Conservation (phyloP, 1,140 invertebrate genomes). For the Tenebrio molitor region DNA sequence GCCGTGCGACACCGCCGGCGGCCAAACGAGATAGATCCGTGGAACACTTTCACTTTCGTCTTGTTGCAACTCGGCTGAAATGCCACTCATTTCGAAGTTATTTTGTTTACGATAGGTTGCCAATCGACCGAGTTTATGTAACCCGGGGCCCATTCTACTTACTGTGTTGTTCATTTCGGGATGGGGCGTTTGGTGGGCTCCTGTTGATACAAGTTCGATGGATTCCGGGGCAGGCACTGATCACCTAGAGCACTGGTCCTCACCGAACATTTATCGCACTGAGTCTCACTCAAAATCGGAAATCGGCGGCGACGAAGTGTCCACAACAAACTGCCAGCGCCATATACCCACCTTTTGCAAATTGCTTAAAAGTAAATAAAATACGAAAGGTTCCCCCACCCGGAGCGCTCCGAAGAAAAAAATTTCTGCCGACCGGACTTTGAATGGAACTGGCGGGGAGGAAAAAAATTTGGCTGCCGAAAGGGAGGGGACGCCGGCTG, state of each 20-base stretch:
- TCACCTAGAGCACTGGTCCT: slow-evolving; percentile 29
- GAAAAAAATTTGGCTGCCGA: not conserved
- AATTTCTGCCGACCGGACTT: slow-evolving; percentile 4
- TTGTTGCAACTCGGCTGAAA: slow-evolving; percentile 14
- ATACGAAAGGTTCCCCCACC: slow-evolving; percentile 36
- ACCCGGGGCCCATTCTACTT: slow-evolving; percentile 3
- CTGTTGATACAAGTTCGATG: no score
- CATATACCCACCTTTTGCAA: slow-evolving; percentile 33
- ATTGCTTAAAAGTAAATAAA: slow-evolving; percentile 40
- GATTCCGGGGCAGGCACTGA: slow-evolving; percentile 1
- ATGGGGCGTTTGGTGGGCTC: slow-evolving; percentile 3
- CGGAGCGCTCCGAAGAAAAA: not conserved
- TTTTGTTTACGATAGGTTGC: slow-evolving; percentile 33
- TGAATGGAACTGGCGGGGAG: not conserved
- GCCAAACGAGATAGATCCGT: slow-evolving; percentile 28
- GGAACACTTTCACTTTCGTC: slow-evolving; percentile 38
- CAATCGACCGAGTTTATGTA: slow-evolving; percentile 37
- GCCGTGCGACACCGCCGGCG: not conserved
- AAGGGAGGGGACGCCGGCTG: slow-evolving; percentile 1
- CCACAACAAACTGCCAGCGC: slow-evolving; percentile 25
- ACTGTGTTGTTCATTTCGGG: slow-evolving; percentile 25
- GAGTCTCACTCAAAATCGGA: slow-evolving; percentile 15
- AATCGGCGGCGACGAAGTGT: slow-evolving; percentile 19
- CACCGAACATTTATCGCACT: slow-evolving; percentile 35
- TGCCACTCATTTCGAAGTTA: slow-evolving; percentile 34